Conservation (phyloP, 2,113 vertebrate genomes). For the Microtus oregoni region DNA sequence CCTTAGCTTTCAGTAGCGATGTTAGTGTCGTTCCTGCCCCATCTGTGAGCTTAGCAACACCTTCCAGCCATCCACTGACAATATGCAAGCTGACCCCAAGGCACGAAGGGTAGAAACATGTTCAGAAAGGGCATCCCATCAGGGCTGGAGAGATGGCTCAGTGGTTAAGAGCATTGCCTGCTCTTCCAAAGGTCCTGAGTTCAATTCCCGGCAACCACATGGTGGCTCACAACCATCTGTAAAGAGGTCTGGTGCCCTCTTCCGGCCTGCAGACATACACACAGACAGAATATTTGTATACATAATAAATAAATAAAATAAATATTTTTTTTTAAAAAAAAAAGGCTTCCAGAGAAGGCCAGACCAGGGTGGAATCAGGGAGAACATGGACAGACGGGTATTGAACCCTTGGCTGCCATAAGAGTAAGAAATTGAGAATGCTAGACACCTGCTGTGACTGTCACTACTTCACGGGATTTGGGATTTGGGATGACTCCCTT, state of each 20-base stretch:
- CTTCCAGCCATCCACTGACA: not conserved
- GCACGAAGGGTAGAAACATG: not conserved
- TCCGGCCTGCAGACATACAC: too few species aligned
- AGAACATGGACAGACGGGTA: not conserved
- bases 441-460: not conserved
- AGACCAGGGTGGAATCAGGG: not conserved
- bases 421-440: not conserved
- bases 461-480: not conserved
- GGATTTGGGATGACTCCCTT: too few species aligned
- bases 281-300: too few species aligned
- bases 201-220: too few species aligned
- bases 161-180: too few species aligned
- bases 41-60: not conserved
- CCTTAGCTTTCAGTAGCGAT: not conserved
- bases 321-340: too few species aligned
- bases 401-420: not conserved
- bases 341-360: not conserved
- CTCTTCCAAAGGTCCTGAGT: too few species aligned
- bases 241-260: too few species aligned
- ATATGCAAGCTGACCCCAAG: not conserved
- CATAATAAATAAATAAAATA: too few species aligned
- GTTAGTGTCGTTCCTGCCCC: not conserved
- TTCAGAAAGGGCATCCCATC: not conserved
- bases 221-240: too few species aligned
- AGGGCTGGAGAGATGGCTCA: too few species aligned